Conservation (phyloP, 2,113 vertebrate species). For the Leiothrix lutea region DNA sequence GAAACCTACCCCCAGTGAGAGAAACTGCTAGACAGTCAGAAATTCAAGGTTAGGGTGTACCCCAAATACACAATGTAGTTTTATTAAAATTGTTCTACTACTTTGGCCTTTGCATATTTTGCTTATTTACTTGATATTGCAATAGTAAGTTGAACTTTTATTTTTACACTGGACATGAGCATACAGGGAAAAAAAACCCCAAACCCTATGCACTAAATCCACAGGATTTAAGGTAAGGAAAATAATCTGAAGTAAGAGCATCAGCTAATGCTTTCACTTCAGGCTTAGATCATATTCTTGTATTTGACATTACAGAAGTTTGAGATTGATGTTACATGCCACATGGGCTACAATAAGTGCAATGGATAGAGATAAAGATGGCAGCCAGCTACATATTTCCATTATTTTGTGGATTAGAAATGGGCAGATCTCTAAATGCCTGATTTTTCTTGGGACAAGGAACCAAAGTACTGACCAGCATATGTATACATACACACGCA, state of each 20-base stretch:
- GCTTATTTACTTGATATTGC: neutral
- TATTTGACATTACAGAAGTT: conserved; percentile 14
- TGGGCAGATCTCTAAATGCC: neutral
- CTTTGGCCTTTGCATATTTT: neutral
- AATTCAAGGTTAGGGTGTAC: neutral
- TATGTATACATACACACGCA: rapidly evolving
- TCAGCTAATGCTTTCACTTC: conserved; percentile 23
- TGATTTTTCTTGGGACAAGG: neutral
- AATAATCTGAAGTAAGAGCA: conserved; percentile 33
- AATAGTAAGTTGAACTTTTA: neutral
- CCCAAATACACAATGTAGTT: neutral
- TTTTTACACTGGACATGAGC: neutral
- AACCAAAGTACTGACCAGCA: neutral
- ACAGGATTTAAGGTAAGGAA: conserved; percentile 2
- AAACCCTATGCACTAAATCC: neutral
- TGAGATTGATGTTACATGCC: neutral
- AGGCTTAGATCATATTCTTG: neutral
- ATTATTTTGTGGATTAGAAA: conserved; percentile 34
- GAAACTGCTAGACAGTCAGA: neutral
- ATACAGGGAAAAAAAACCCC: rapidly evolving
- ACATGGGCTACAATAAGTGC: neutral
- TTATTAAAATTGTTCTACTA: neutral
- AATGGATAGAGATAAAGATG: neutral
- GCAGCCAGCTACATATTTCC: neutral
- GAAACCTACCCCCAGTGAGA: neutral